Base-by-base conservation (phyloP, 2,888 invertebrate species). In the Meiosimyza decipiens region DNA sequence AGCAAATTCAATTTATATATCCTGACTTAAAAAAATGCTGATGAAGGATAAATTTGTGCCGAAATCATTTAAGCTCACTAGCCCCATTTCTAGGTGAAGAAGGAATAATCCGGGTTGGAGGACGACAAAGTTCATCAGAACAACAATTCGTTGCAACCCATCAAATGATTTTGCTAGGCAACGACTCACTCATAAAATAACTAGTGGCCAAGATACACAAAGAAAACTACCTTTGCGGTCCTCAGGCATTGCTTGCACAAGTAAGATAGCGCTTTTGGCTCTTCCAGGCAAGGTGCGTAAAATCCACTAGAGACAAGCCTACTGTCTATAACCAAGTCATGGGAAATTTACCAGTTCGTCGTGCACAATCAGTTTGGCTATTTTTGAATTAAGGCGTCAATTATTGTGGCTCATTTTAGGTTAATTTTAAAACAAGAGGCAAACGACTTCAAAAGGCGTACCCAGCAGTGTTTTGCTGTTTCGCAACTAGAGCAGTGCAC, bases 401-500 rank as follows among this genome's bases (percentile, higher is more conserved):
- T 4, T 28, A 28, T 28, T 28, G 28, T 28, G 28, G 28, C 4
- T 4, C 28, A 4, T 28, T 28, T 4, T 28, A 3, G 4, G 3
- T 28, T 3, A 2, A 28, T 4, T 28, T 28, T 28, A 28, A 63
- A 71, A 18, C 70, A 71, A 6, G 73, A 15, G 62, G 64, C 4
- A 65, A 57, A 51, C 47, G 40, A 55, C 33, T 16, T 28, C 67
- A 71, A 16, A 78, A 73, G 68, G 49, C 63, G 0, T 77, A 75
- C 40, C 4, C 4, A 4, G 28, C 28, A 4, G 4, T 28, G 3
- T 28, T 28, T 28, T 28, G 28, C 4, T 28, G 49, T 40, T 70
- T 77, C 47, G 33, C 18, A 12, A 74, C 73, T 0, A 71, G 71
- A 18, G 74, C 73, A 2, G 28, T 73, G 22, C 75, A 75, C 49